phyloP scores from a whole-genome alignment of 2,113 vertebrate genomes.

The Vicugna pacos region DNA sequence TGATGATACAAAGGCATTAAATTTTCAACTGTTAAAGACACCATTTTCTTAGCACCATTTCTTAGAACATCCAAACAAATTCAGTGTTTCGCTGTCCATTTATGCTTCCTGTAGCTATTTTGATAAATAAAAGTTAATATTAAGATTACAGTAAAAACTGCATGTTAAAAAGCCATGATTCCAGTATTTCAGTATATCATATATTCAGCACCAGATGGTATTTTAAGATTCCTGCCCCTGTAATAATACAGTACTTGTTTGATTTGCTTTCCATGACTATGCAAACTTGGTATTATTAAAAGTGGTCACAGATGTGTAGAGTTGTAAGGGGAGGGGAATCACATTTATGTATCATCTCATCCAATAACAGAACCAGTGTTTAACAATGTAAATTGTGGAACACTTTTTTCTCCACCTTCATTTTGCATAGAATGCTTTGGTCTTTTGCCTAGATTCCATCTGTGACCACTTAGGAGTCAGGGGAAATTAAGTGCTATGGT shows the following conservation, averaged over 20 bases:
- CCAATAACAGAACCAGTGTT: constrained; percentile 85
- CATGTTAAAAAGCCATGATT: constrained; percentile 91
- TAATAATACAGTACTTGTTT: constrained; percentile 86
- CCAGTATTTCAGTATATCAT: constrained; percentile 92
- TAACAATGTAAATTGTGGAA: constrained; percentile 79
- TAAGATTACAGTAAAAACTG: constrained; percentile 89
- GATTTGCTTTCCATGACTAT: constrained; percentile 86
- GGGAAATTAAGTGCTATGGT: constrained; percentile 80
- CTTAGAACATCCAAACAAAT: constrained; percentile 91
- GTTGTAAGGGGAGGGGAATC: constrained; percentile 74
- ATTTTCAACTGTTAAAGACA: constrained; percentile 88
- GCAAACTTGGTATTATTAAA: constrained; percentile 88
- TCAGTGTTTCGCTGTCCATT: constrained; percentile 90
- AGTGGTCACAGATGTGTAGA: constrained; percentile 88
- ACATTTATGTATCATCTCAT: constrained; percentile 80
- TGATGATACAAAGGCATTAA: constrained; percentile 90
- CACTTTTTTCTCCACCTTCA: constrained; percentile 38
- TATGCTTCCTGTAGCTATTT: constrained; percentile 84
- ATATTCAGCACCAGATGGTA: constrained; percentile 95
- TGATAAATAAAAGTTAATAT: constrained; percentile 88
- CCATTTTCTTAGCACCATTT: constrained; percentile 94
- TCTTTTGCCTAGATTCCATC: constrained; percentile 81
- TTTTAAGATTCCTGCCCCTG: constrained; percentile 87
- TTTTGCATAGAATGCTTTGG: constrained; percentile 91
- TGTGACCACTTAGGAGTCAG: constrained; percentile 82